Evolutionary conservation across 2,888 invertebrate species (phyloP).

Genomic region (Malachius bipustulatus): DNA sequence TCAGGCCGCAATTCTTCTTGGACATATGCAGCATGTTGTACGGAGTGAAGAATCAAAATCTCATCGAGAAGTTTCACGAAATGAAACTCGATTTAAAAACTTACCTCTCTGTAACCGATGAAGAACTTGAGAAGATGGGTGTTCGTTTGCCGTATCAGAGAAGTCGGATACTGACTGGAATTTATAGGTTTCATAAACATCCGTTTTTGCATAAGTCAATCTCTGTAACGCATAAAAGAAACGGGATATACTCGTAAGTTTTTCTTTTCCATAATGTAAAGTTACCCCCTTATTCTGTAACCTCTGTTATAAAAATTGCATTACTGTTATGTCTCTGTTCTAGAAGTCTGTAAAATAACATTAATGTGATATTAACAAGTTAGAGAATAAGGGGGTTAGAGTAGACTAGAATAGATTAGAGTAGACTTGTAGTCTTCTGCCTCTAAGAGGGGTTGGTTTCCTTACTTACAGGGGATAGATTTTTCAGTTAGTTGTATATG

Average conservation of each 20-base stretch:
- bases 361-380: too few relatives aligned
- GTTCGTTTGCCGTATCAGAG: constrained; percentile 49
- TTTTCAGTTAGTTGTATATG: too few relatives aligned
- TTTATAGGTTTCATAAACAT: constrained; percentile 47
- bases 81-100: constrained; percentile 42
- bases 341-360: too few relatives aligned
- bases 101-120: constrained; percentile 46
- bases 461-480: too few relatives aligned
- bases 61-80: constrained; percentile 38
- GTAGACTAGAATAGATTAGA: too few relatives aligned
- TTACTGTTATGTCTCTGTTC: too few relatives aligned
- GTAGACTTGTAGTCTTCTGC: constrained; percentile 4
- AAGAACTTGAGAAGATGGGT: constrained; percentile 45
- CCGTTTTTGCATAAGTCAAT: constrained; percentile 42
- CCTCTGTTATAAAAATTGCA: too few relatives aligned
- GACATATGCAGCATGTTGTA: constrained; percentile 47
- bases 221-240: constrained; percentile 25
- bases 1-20: constrained; percentile 39
- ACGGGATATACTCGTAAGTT: too few relatives aligned
- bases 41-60: constrained; percentile 47
- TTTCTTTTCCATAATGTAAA: too few relatives aligned
- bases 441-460: too few relatives aligned
- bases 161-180: constrained; percentile 41
- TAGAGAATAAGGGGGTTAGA: too few relatives aligned
- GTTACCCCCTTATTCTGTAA: too few relatives aligned